A percentile compares a stretch with the other conserved stretches of the same genome.
Evolutionary conservation across 1,140 invertebrate species (phyloP).

Genomic region (Aphelinus atriplicis): DNA sequence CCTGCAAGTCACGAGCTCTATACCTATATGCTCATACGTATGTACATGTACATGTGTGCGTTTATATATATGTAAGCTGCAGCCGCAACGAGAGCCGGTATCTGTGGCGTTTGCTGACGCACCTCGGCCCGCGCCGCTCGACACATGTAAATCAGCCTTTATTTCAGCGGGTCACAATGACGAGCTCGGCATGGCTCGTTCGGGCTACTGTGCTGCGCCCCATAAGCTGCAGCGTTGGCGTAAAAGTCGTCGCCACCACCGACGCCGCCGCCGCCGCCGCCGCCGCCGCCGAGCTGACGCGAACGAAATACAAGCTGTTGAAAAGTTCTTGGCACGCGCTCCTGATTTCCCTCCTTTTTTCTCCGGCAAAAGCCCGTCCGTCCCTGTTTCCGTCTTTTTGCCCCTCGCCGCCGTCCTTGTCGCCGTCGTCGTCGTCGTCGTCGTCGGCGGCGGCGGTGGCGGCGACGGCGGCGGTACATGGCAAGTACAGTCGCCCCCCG

Average conservation of each 20-base stretch:
- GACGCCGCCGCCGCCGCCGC: no score
- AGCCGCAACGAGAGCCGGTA: not conserved
- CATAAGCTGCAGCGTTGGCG: conserved; percentile 11
- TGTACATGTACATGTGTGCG: no score
- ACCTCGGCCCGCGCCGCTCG: not conserved
- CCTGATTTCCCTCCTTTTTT: conserved; percentile 4
- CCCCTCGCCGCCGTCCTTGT: not conserved
- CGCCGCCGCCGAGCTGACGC: not conserved
- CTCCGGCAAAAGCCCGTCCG: not conserved
- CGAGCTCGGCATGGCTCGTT: no score
- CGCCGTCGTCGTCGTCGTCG: no score
- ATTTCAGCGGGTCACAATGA: conserved; percentile 8
- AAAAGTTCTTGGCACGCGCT: conserved; percentile 49
- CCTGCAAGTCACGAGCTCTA: no score
- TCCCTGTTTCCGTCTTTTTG: conserved; percentile 4
- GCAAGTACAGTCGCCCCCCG: not conserved
- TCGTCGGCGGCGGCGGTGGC: no score
- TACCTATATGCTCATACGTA: no score
- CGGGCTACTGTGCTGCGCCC: no score
- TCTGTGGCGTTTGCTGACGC: conserved; percentile 9
- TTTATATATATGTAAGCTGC: not conserved
- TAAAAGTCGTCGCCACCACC: not conserved
- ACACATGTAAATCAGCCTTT: conserved; percentile 39
- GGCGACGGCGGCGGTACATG: no score
- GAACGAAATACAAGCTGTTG: conserved; percentile 49